Evolutionary conservation across 2,888 invertebrate species (phyloP), one percentile per base, ranked within the genome.

Genomic region (Pantelozetes paolii): DNA sequence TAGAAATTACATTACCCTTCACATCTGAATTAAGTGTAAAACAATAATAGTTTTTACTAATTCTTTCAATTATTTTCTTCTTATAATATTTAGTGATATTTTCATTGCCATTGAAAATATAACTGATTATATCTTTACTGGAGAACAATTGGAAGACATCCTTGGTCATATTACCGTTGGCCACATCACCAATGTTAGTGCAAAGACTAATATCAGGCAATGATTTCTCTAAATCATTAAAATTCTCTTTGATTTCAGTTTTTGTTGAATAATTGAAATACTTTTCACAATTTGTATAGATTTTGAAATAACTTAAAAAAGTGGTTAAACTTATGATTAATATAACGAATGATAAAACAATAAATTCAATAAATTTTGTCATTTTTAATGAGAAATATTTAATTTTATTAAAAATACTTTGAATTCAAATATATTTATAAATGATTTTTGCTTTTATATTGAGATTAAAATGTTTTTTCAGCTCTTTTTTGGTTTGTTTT

Each of bases 241-340:
- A 54, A 11, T 54, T n/a, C 1, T n/a, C 23, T 1, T 54, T 23
- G n/a, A 54, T 54, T 11, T 20, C 2, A 18, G 23, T 54, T 20
- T 26, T 54, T 54, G 54, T 54, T n/a, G 54, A 23, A 54, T 54
- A 54, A 54, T 5, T 54, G 26, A 54, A 54, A 20, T 54, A 54
- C n/a, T n/a, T n/a, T n/a, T n/a, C n/a, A n/a, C n/a, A n/a, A n/a
- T n/a, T n/a, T n/a, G n/a, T n/a, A n/a, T n/a, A n/a, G n/a, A n/a
- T n/a, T n/a, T n/a, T n/a, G n/a, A n/a, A n/a, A n/a, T n/a, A n/a
- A n/a, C n/a, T n/a, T n/a, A n/a, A n/a, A n/a, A n/a, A n/a, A n/a
- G n/a, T n/a, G n/a, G n/a, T n/a, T n/a, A n/a, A n/a, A n/a, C n/a
- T n/a, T n/a, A n/a, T n/a, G n/a, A n/a, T n/a, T n/a, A n/a, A n/a